Percentiles rank a stretch among this genome's conserved stretches.
These are phyloP conservation scores for Diadema setosum DNA, from an alignment of 35 echinoderm and acorn worm species.

Conservation along the genomic window DNA sequence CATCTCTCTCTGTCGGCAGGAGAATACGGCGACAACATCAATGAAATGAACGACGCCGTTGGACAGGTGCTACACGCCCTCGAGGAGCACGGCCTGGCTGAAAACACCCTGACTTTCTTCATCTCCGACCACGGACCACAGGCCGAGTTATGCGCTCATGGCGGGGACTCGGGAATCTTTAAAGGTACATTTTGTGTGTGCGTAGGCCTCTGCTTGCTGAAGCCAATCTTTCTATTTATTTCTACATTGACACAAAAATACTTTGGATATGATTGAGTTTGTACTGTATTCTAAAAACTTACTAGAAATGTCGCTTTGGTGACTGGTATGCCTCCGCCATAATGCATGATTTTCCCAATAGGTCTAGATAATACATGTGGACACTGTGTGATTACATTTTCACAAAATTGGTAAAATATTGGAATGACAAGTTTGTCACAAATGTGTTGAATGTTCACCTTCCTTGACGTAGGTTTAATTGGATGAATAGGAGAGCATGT, in stretches of 20 bases:
- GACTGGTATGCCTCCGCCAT: too few species aligned
- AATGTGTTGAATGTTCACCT: too few species aligned
- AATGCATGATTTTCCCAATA: too few species aligned
- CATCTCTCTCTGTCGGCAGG: neutral
- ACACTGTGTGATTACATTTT: too few species aligned
- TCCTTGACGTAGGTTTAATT: too few species aligned
- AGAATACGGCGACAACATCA: conserved; percentile 22
- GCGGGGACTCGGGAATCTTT: conserved; percentile 15
- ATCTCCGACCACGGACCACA: conserved; percentile 19
- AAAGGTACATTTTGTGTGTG: conserved; percentile 35
- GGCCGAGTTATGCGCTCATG: conserved; percentile 2
- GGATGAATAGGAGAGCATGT: too few species aligned
- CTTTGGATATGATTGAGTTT: neutral
- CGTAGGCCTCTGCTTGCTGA: too few species aligned
- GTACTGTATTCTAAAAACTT: too few species aligned
- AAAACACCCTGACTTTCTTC: conserved; percentile 30
- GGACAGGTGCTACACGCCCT: conserved; percentile 1
- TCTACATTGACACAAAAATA: neutral
- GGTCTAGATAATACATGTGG: too few species aligned
- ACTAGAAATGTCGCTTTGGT: too few species aligned
- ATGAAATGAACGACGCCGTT: conserved; percentile 12
- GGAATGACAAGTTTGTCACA: too few species aligned
- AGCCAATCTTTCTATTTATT: neutral
- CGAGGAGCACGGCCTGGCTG: neutral
- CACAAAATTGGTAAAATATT: too few species aligned